Evolutionary conservation across 2,797 vertebrate species (phyloP).

Genomic region (Vireo griseus): DNA sequence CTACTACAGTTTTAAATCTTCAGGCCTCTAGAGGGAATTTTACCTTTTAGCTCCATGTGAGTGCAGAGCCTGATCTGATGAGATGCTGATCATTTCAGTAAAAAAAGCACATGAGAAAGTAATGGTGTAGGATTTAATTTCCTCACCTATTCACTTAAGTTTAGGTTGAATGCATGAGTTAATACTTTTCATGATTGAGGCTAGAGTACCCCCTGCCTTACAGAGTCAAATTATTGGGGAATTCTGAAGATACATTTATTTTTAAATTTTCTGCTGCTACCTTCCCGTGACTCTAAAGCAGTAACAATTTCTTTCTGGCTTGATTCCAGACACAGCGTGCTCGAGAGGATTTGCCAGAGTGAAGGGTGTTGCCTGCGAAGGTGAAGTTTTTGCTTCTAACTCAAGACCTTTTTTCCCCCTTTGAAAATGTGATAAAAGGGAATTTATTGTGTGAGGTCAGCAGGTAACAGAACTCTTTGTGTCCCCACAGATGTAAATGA

Average conservation of each 20-base stretch:
- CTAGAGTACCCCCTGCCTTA: not conserved
- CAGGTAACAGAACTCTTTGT: not conserved
- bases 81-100: not conserved
- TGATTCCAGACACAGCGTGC: conserved; percentile 71
- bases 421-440: not conserved
- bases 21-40: not conserved
- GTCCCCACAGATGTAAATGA: conserved; percentile 74
- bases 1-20: not conserved
- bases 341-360: conserved; percentile 77
- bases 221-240: not conserved
- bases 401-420: not conserved
- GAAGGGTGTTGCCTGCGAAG: conserved; percentile 77
- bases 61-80: not conserved
- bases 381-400: conserved; percentile 40
- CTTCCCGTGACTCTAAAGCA: not conserved
- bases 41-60: not conserved
- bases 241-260: not conserved
- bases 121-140: not conserved
- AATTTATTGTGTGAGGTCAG: not conserved
- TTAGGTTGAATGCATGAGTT: not conserved
- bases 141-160: not conserved
- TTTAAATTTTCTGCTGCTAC: not conserved
- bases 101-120: not conserved
- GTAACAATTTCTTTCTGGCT: not conserved
- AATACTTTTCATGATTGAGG: not conserved